These are phyloP conservation scores for Drosophila lowei DNA, from an alignment of 1,140 invertebrate species.

Conservation along the genomic window DNA sequence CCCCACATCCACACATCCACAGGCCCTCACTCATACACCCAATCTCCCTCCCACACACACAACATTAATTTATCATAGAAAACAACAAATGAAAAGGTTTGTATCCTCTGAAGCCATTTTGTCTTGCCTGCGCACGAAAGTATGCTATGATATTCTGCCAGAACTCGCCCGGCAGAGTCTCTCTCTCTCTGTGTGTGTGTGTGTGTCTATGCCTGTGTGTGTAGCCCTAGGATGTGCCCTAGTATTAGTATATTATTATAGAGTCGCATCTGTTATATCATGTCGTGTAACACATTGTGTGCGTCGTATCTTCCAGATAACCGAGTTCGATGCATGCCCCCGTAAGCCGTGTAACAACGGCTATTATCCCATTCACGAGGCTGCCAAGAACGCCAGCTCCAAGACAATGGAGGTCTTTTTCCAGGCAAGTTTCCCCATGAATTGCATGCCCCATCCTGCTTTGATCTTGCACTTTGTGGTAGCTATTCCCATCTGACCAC, in stretches of 20 bases:
- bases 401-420: constrained; percentile 91
- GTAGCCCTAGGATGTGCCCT: constrained; percentile 2
- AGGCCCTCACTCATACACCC: not conserved
- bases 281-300: constrained; percentile 42
- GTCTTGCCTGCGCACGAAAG: constrained; percentile 54
- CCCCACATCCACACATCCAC: not conserved
- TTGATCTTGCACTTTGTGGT: constrained; percentile 24
- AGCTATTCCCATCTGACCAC: constrained; percentile 23
- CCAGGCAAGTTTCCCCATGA: constrained; percentile 77
- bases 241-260: constrained; percentile 19
- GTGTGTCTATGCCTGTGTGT: constrained; percentile 31
- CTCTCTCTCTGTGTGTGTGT: constrained; percentile 1
- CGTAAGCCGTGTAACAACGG: constrained; percentile 91
- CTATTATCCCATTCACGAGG: constrained; percentile 94
- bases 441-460: constrained; percentile 3
- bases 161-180: constrained; percentile 1
- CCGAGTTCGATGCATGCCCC: constrained; percentile 88
- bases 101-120: constrained; percentile 43
- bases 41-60: constrained; percentile 13
- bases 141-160: constrained; percentile 43
- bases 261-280: constrained; percentile 6
- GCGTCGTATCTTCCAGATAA: constrained; percentile 85
- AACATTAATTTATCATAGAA: constrained; percentile 62
- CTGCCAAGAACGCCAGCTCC: constrained; percentile 93
- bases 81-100: constrained; percentile 49